These are phyloP conservation scores for Novumbra hubbsi DNA, from an alignment of 2,797 vertebrate genomes.

Conservation along the genomic window DNA sequence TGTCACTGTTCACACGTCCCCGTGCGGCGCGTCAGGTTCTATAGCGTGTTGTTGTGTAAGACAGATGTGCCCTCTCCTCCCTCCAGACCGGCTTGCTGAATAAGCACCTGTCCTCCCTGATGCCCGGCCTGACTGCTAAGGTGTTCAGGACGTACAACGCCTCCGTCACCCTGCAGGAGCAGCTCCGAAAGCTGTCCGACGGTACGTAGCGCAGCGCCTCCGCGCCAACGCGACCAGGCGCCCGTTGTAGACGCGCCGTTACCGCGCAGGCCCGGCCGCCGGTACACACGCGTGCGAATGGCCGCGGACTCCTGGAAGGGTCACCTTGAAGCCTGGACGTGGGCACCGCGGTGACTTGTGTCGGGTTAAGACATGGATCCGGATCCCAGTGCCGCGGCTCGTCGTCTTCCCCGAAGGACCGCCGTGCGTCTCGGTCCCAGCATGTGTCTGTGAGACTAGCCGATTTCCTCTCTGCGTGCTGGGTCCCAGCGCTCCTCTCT, in stretches of 20 bases:
- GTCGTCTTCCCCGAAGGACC: background rate
- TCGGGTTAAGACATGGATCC: too few relatives aligned
- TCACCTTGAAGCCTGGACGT: background rate
- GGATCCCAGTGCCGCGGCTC: too few relatives aligned
- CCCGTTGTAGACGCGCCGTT: background rate
- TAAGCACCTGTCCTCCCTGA: slow-evolving; percentile 72
- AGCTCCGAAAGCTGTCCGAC: slow-evolving; percentile 73
- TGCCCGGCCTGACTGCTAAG: slow-evolving; percentile 79
- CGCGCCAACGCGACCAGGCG: background rate
- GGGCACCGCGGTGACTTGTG: background rate
- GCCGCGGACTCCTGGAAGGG: background rate
- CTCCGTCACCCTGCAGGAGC: slow-evolving; percentile 76
- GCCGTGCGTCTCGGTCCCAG: background rate
- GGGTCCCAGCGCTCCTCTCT: slow-evolving; percentile 37
- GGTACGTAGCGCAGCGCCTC: slow-evolving; percentile 40
- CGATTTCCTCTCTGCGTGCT: background rate
- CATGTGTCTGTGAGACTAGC: background rate
- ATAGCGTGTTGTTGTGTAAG: background rate
- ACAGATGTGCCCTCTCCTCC: slow-evolving; percentile 3
- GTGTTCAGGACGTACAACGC: slow-evolving; percentile 80
- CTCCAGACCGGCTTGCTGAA: slow-evolving; percentile 66
- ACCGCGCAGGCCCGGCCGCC: background rate
- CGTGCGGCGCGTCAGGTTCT: background rate
- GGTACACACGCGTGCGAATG: background rate
- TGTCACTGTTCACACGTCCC: background rate